Evolutionary conservation across 2,797 vertebrate genomes (phyloP), one percentile per base, ranked within the genome.

Genomic region (Poeciliopsis gracilis): DNA sequence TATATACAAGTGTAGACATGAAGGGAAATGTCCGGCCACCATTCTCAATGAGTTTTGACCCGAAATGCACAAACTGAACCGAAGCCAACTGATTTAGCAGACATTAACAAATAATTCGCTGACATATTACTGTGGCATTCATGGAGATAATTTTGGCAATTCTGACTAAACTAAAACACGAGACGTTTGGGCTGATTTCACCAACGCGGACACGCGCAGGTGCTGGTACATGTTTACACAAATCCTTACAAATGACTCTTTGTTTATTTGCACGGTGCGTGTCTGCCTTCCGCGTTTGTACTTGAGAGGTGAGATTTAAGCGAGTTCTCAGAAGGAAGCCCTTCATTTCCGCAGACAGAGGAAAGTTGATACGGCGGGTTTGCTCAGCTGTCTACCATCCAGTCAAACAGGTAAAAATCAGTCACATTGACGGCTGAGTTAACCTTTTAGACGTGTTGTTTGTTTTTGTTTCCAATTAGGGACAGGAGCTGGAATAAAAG

Each of bases 351-450:
- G 45, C 53, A n/a, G 45, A 67, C 0, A 8, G 16, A 30, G 71
- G 73, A 57, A 18, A 59, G 55, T 41, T 78, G 57, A 77, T 59
- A 51, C 59, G 38, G n/a, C 28, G 0, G 43, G 2, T 46, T 28
- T 45, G 41, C 74, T 70, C 71, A n/a, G 77, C 74, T 77, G 86
- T 74, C 83, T 79, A 61, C 85, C 83, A 82, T 20, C 59, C 67
- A 80, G 81, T 78, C 83, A 75, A 55, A 70, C 43, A 38, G n/a
- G n/a, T 59, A 5, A 36, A 57, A 23, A 45, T 46, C 63, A 46
- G 77, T 53, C 8, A 12, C 11, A 0, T 18, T 77, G 71, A 71
- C 51, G 51, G 59, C 59, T 12, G 16, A 41, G 33, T 77, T 81
- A 67, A 30, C 79, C 67, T 70, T 61, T 72, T n/a, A 73, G 49